Evolutionary conservation across 2,888 invertebrate genomes (phyloP).

Genomic region (Ischnus inquisitorius): DNA sequence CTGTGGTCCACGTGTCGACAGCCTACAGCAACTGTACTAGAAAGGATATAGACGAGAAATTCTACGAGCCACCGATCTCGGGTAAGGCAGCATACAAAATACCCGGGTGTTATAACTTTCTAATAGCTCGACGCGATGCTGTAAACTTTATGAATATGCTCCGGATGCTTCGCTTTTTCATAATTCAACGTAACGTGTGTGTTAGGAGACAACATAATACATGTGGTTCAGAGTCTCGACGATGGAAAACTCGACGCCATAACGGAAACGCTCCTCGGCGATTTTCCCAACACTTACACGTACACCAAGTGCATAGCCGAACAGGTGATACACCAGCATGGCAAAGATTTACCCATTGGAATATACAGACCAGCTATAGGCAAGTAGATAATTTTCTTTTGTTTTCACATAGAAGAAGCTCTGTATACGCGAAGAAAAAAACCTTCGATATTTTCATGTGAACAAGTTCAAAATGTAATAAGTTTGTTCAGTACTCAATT

Average conservation of each 20-base stretch:
- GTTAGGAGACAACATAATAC: slow-evolving; percentile 82
- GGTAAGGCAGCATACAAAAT: slow-evolving; percentile 65
- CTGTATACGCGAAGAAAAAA: no score
- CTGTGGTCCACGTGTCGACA: slow-evolving; percentile 92
- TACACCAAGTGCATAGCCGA: slow-evolving; percentile 91
- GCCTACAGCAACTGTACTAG: slow-evolving; percentile 91
- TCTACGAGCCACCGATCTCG: slow-evolving; percentile 84
- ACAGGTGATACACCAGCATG: slow-evolving; percentile 87
- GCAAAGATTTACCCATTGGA: slow-evolving; percentile 88
- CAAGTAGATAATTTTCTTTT: slow-evolving; percentile 77
- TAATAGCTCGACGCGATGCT: neutral
- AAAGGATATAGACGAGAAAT: slow-evolving; percentile 83
- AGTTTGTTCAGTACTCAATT: no score
- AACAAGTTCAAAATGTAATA: no score
- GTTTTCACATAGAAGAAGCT: no score
- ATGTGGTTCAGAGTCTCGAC: slow-evolving; percentile 81
- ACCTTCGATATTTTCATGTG: no score
- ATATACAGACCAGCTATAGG: slow-evolving; percentile 91
- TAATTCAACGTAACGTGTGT: neutral
- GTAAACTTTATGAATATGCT: neutral
- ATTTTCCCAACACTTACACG: slow-evolving; percentile 91
- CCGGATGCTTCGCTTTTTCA: neutral
- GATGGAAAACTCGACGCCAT: slow-evolving; percentile 82
- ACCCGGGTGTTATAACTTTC: neutral
- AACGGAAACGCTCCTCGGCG: slow-evolving; percentile 81